Evolutionary conservation across 1,140 invertebrate species (phyloP).

Genomic region (Liolophura sinensis): DNA sequence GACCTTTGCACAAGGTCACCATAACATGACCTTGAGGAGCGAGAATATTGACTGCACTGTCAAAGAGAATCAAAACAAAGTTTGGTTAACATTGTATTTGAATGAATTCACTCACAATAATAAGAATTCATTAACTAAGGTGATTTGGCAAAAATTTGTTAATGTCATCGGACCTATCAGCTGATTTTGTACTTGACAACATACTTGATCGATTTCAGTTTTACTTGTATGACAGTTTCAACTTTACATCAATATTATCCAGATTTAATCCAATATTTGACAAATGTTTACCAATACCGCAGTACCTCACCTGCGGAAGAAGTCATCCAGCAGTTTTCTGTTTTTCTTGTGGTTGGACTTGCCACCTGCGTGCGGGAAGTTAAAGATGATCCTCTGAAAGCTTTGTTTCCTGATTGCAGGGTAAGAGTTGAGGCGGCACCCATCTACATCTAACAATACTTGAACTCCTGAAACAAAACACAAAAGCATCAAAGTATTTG

Average conservation of each 20-base stretch:
- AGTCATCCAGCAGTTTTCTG: constrained; percentile 62
- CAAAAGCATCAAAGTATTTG: neutral
- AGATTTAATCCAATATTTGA: too few relatives aligned
- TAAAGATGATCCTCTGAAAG: constrained; percentile 67
- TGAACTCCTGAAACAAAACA: constrained; percentile 58
- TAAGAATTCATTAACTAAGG: too few relatives aligned
- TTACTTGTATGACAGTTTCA: too few relatives aligned
- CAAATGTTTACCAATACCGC: too few relatives aligned
- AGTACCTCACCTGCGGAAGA: constrained; percentile 60
- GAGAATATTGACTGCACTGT: constrained; percentile 54
- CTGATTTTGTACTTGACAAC: too few relatives aligned
- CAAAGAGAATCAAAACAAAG: constrained; percentile 11
- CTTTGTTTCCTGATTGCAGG: constrained; percentile 33
- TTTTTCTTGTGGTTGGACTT: constrained; percentile 70
- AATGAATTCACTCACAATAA: neutral
- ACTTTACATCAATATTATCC: too few relatives aligned
- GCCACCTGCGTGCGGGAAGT: constrained; percentile 70
- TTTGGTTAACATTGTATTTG: neutral
- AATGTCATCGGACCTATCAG: too few relatives aligned
- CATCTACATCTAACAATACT: constrained; percentile 63
- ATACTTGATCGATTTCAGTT: too few relatives aligned
- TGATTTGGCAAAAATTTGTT: too few relatives aligned
- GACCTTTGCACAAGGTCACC: constrained; percentile 67
- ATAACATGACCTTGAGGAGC: constrained; percentile 57
- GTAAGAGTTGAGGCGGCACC: constrained; percentile 43